phyloP scores from a whole-genome alignment of 2,888 invertebrate genomes.

The Chloroclysta siterata region DNA sequence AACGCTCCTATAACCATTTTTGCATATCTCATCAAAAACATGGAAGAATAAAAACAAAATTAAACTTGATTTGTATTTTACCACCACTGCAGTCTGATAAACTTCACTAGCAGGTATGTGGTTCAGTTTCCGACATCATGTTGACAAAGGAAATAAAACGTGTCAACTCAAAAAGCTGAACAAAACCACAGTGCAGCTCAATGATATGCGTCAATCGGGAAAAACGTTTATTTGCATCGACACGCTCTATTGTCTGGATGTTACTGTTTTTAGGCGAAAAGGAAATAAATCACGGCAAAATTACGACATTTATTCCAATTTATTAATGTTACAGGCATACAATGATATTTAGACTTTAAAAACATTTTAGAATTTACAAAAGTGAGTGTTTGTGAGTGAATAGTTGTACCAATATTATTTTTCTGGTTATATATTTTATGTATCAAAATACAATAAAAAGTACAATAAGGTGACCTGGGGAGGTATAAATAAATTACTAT shows the following conservation, averaged over 20 bases:
- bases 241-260: constrained; percentile 5
- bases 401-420: too few relatives aligned
- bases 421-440: neutral
- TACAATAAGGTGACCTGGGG: neutral
- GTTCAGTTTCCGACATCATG: neutral
- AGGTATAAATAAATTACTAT: too few relatives aligned
- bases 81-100: neutral
- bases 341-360: too few relatives aligned
- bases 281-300: neutral
- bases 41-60: too few relatives aligned
- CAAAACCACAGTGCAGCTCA: neutral
- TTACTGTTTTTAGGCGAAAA: neutral
- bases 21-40: too few relatives aligned
- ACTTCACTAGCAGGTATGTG: neutral
- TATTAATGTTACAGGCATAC: too few relatives aligned
- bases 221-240: constrained; percentile 10
- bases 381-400: too few relatives aligned
- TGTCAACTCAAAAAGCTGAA: neutral
- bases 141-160: neutral
- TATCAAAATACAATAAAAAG: neutral
- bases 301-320: too few relatives aligned
- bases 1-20: too few relatives aligned
- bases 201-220: constrained; percentile 3
- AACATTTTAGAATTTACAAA: too few relatives aligned
- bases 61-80: neutral